These are phyloP conservation scores for Oegoconia quadripuncta DNA, from an alignment of 2,888 invertebrate genomes.

Conservation along the genomic window DNA sequence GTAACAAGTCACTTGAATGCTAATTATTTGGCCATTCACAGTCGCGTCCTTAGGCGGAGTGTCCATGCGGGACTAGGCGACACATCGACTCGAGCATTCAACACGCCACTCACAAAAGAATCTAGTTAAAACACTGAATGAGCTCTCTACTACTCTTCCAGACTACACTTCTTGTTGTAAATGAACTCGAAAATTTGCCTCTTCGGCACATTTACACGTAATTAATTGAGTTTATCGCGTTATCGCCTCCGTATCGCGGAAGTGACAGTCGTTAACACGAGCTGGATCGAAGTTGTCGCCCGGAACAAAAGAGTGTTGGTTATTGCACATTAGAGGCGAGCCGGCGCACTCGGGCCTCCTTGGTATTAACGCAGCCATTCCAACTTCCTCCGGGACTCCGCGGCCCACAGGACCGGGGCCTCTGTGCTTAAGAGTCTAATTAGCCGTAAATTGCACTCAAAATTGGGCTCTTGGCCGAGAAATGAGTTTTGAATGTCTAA, in stretches of 20 bases:
- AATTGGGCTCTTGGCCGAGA: conserved; percentile 66
- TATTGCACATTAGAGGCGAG: conserved; percentile 43
- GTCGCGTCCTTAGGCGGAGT: not conserved
- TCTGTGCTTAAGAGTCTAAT: conserved; percentile 71
- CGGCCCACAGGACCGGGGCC: conserved; percentile 34
- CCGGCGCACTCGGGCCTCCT: conserved; percentile 12
- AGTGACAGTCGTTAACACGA: not conserved
- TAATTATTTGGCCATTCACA: not conserved
- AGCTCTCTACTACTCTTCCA: conserved; percentile 17
- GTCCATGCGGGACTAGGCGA: not conserved
- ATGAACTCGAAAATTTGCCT: conserved; percentile 1
- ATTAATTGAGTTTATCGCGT: not conserved
- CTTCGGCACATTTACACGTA: not conserved
- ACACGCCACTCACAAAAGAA: conserved; percentile 24
- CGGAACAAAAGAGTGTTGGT: conserved; percentile 41
- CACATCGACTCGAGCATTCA: conserved; percentile 7
- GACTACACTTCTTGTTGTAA: conserved; percentile 21
- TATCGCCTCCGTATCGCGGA: not conserved
- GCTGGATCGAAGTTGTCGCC: conserved; percentile 26
- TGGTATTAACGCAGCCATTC: conserved; percentile 51
- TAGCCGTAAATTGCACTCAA: conserved; percentile 71
- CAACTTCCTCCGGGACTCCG: conserved; percentile 44
- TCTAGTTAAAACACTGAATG: conserved; percentile 23
- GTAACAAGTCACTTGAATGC: too few species aligned
- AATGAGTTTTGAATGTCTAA: conserved; percentile 72